Base-by-base conservation (phyloP, 2,888 invertebrate species). In the Xanthia togata region DNA sequence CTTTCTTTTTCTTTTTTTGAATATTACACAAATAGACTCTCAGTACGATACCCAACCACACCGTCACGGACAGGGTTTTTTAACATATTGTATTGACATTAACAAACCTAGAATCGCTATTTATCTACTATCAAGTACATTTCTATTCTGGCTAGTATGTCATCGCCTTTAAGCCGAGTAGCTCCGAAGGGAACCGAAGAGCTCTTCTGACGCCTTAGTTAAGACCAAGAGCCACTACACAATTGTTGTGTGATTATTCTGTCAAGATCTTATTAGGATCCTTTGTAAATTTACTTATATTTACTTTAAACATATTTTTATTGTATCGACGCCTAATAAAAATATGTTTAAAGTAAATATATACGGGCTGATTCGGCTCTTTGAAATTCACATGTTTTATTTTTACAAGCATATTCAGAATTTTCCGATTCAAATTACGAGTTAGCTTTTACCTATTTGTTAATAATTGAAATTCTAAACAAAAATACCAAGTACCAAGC, bases 231-330 rank as follows among this genome's bases (percentile, higher is more conserved):
- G 38, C 70, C n/a, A 47, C 55, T 57, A 47, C 38, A 50, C 38
- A 20, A 78, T 79, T 78, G 71, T 6, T 41, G 14, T 53, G 23
- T 63, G 38, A 55, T 78, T 78, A 78, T 57, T 55, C 31, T 77
- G 55, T 78, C 47, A 55, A n/a, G 44, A 55, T 31, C n/a, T 38
- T 38, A 77, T 62, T n/a, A 26, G 41, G 47, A 38, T n/a, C 70
- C 53, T 78, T 53, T 38, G 38, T 71, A 55, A 71, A 41, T n/a
- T n/a, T n/a, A n/a, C n/a, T n/a, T n/a, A n/a, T n/a, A n/a, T n/a
- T n/a, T n/a, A n/a, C n/a, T n/a, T n/a, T n/a, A n/a, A n/a, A n/a
- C n/a, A n/a, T n/a, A n/a, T n/a, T n/a, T n/a, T n/a, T n/a, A n/a
- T n/a, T 35, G 12, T 8, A 20, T 26, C 5, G 26, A 44, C 5